Percentiles rank a stretch among this genome's conserved stretches.
Conservation (phyloP, 1,140 invertebrate species). For the Eurosta solidaginis region DNA sequence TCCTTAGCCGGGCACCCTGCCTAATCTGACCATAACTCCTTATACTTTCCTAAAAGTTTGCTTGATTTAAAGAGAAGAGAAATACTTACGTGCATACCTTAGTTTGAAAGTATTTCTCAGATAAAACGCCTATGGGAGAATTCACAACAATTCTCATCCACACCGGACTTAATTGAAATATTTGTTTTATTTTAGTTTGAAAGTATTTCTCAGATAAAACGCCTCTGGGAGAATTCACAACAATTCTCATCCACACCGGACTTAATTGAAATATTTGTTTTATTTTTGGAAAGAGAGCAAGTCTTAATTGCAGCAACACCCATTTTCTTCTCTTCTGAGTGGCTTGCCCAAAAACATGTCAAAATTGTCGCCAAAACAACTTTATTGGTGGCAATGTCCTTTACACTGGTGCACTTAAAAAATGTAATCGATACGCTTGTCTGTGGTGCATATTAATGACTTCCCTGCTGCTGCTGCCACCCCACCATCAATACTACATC, state of each 20-base stretch:
- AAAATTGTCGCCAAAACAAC: not conserved
- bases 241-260: not conserved
- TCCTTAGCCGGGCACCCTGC: too few species aligned
- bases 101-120: too few species aligned
- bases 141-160: not conserved
- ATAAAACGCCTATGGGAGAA: not conserved
- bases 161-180: not conserved
- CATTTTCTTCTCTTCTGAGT: not conserved
- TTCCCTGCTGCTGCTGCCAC: too few species aligned
- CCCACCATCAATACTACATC: not conserved
- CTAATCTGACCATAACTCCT: too few species aligned
- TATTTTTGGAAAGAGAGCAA: not conserved
- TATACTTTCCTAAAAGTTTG: too few species aligned
- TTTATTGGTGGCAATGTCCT: not conserved
- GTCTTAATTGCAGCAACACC: not conserved
- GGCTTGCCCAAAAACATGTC: not conserved
- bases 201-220: not conserved
- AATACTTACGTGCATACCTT: too few species aligned
- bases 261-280: not conserved
- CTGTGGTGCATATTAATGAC: constrained; percentile 6
- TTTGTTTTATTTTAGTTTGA: too few species aligned
- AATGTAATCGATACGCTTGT: constrained; percentile 27
- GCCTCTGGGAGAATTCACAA: not conserved
- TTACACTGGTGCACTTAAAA: constrained; percentile 13
- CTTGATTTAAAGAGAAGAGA: too few species aligned